phyloP scores from a whole-genome alignment of 1,140 invertebrate species.

The fruit fly (Drosophila melanogaster) region Release_6_plus_ISO1_MT NT_037436.4:10162501-10163000 shows the following conservation, averaged over 20 bases:
- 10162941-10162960: conserved; percentile 43
- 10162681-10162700: neutral
- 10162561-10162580: conserved; percentile 29
- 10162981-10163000: conserved; percentile 79
- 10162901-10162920: conserved; percentile 37
- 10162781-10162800: neutral
- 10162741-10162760: neutral
- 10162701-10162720: conserved; percentile 14
- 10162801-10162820: neutral
- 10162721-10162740: conserved; percentile 1
- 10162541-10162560: conserved; percentile 4
- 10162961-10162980: conserved; percentile 32
- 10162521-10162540: neutral
- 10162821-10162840: neutral
- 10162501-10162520: conserved; percentile 1
- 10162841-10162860: neutral
- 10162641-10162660: conserved; percentile 34
- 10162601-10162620: conserved; percentile 36
- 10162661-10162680: conserved; percentile 9
- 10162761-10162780: neutral
- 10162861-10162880: conserved; percentile 19
- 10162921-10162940: conserved; percentile 50
- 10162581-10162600: conserved; percentile 21
- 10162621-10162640: conserved; percentile 44
- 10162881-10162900: conserved; percentile 25